Evolutionary conservation across 1,140 invertebrate species (phyloP), one percentile per base, ranked within the genome.

Genomic region (Cotesia glomerata): DNA sequence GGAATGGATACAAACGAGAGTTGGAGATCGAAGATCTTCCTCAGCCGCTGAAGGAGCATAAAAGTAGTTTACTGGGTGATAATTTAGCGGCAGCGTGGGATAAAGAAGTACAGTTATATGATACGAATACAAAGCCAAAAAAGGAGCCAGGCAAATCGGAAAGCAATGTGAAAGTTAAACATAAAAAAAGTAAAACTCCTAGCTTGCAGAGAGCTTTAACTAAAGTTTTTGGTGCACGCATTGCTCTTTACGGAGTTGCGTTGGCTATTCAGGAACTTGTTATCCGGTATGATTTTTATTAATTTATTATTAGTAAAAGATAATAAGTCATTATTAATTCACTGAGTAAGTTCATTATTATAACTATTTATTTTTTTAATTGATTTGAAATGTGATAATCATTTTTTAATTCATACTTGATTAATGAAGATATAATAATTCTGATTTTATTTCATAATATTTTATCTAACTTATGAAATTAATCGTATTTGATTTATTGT

Each of bases 21-120:
- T 84, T 94, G 13, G 91, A 91, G 80, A 82, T 91, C 64, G 83
- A 88, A 49, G 93, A 94, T 84, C 86, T 94, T 13, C 92, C 90
- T 78, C 89, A 89, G 68, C 89, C 91, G 11, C 88, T 92, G 69
- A 89, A 90, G 72, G 88, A 89, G 54, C 88, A 90, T 72, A 83
- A 72, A 14, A 89, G 89, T n/a, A 82, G 82, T 71, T 63, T 78
- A 34, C 67, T 90, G 11, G 89, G 89, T 39, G 81, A 86, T 73
- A 85, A 81, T 72, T 81, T 90, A 72, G 52, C 79, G 14, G 69
- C 59, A 49, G 69, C 76, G 72, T 86, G 85, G 84, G 76, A 86
- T 9, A 70, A 80, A 56, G 82, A 86, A 67, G 76, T 76, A 9
- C 68, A 67, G 62, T 78, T 62, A 56, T 11, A 58, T 14, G 35